A percentile compares a stretch with the other conserved stretches of the same genome.
Conservation (phyloP, 2,797 vertebrate species). For the Urosaurus nigricauda region DNA sequence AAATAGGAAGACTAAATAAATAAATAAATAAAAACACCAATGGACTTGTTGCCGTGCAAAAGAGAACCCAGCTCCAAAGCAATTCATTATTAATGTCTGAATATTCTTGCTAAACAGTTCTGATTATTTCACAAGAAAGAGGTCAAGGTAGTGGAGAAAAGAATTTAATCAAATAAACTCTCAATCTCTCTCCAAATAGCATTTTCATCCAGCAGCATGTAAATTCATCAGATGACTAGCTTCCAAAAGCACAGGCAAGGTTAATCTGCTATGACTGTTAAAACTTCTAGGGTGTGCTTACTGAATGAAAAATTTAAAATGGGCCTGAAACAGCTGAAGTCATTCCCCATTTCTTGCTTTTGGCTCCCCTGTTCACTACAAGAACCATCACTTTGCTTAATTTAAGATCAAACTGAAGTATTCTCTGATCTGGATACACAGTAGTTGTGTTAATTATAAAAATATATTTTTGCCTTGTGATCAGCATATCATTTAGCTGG, state of each 20-base stretch:
- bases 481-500: background rate
- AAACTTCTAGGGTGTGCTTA: constrained; percentile 89
- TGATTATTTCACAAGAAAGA: constrained; percentile 94
- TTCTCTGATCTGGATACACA: background rate
- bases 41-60: constrained; percentile 76
- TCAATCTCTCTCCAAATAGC: constrained; percentile 89
- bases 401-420: constrained; percentile 28
- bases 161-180: constrained; percentile 92
- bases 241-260: constrained; percentile 85
- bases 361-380: background rate
- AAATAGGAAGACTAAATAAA: background rate
- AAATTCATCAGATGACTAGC: constrained; percentile 89
- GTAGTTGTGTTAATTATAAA: background rate
- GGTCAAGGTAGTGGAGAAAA: constrained; percentile 91
- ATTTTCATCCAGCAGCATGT: constrained; percentile 90
- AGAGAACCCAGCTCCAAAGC: constrained; percentile 81
- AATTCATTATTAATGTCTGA: constrained; percentile 97
- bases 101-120: constrained; percentile 93
- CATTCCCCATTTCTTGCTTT: constrained; percentile 75
- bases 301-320: constrained; percentile 85
- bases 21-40: constrained; percentile 36
- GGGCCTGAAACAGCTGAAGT: constrained; percentile 78
- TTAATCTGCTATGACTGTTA: constrained; percentile 98
- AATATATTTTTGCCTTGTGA: background rate
- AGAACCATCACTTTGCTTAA: rapidly evolving